Base-by-base conservation (phyloP, 2,888 invertebrate species). In the Petrolisthes cinctipes region DNA sequence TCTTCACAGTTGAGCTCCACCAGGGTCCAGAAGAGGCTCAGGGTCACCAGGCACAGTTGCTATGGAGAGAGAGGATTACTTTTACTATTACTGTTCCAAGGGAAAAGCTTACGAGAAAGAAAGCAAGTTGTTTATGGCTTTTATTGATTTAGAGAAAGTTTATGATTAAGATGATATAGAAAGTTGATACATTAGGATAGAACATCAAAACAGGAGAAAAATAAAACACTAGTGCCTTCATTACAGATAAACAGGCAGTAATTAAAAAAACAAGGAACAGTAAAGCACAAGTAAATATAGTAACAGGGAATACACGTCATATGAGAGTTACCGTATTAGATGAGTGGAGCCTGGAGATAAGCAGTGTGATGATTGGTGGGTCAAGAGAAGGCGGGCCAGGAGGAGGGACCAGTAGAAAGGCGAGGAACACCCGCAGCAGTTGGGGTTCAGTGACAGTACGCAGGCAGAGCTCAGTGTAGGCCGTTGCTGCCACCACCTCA, bases 1-100 rank as follows among this genome's bases (percentile, higher is more conserved):
- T 99, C 99, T 93, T 99, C 99, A 93, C 98, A 98, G 93, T 98
- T 97, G 90, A 99, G 94, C 92, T 97, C 96, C 83, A 99, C 94
- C 89, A 99, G 94, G 0, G 98, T 97, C 92, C 97, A 96, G 93
- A 99, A 97, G 14, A 99, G 93, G 0, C 97, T 96, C 91, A 99
- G 93, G 0, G 98, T 97, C 11, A 98, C 97, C 92, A 98, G 94
- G 91, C 97, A 97, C 20, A 97, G 93, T 95, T 96, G 94, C 88
- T 92, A 91, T 92, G 93, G 82, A 88, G 89, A 89, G 9, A 37
- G 23, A 5, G 61, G 11, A 75, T n/a, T 23, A 53, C 17, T n/a
- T 73, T 23, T 14, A 51, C 53, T 51, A 79, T 53, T 79, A 79
- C 53, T 51, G 11, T 4, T 5, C 17, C 53, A 79, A 37, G 37